Base-by-base conservation (phyloP, 2,888 invertebrate genomes). In the Andrena bicolor region DNA sequence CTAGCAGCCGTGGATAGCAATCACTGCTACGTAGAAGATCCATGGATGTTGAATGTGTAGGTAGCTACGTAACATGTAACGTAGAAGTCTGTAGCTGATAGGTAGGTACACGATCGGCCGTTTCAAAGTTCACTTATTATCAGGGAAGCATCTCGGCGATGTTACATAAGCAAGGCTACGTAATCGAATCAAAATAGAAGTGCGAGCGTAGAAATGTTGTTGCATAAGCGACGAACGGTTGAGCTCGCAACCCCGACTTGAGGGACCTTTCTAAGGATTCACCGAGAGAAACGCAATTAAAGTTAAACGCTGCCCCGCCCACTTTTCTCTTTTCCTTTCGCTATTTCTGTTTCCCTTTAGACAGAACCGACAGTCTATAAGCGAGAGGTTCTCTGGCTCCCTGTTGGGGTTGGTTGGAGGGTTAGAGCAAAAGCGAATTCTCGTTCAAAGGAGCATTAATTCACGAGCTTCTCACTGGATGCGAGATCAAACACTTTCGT, bases 401-500 rank as follows among this genome's bases (percentile, higher is more conserved):
- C 75, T 53, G 80, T 81, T 76, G 82, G 86, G 83, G 88, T 87
- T 78, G 87, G 75, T 76, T 26, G 73, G 81, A 79, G 85, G 85
- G 80, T 88, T 87, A 86, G 88, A 83, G 79, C 76, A 80, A 86
- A 89, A 82, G 85, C 84, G 84, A 88, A 82, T 89, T 89, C 87
- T 78, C 84, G 88, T 84, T 90, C 91, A 91, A 91, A 92, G 91
- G 89, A 88, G 83, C 89, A 90, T 92, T 92, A 92, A 92, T 92
- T 92, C 89, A 88, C 89, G 90, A 90, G 89, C 85, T 87, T 89
- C 87, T 84, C 87, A 86, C 76, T 80, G 86, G 90, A 89, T 88
- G 90, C 87, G 90, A 91, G 91, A 92, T 92, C 92, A 92, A 92
- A 92, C 91, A 91, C 90, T 89, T 88, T 85, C 89, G 86, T 88